A percentile compares a stretch with the other conserved stretches of the same genome.
These are phyloP conservation scores for Agrilus biguttatus DNA, from an alignment of 2,888 invertebrate species.

Conservation along the genomic window DNA sequence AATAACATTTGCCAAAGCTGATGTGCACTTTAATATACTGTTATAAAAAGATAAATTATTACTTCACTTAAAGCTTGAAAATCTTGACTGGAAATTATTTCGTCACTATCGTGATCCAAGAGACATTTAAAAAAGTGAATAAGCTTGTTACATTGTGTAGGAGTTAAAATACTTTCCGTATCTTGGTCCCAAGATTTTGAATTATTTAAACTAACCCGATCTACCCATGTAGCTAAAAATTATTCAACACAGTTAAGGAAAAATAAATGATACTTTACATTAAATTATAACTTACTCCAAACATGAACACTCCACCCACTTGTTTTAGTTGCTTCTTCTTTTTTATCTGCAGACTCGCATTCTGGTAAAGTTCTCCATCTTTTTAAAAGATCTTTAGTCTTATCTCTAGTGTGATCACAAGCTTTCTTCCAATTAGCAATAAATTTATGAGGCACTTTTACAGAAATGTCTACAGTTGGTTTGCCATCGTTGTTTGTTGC, in stretches of 20 bases:
- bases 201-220: constrained; percentile 53
- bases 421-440: constrained; percentile 62
- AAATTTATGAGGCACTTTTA: constrained; percentile 54
- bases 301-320: constrained; percentile 65
- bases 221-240: constrained; percentile 56
- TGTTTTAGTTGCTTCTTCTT: constrained; percentile 31
- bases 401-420: constrained; percentile 60
- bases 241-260: background rate
- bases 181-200: constrained; percentile 36
- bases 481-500: constrained; percentile 10
- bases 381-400: constrained; percentile 57
- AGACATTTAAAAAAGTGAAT: constrained; percentile 56
- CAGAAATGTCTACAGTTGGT: constrained; percentile 27
- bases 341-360: constrained; percentile 31
- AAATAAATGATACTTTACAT: background rate
- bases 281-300: constrained; percentile 54
- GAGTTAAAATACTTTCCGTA: constrained; percentile 41
- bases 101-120: constrained; percentile 57
- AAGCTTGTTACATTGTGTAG: constrained; percentile 53
- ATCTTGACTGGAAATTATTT: constrained; percentile 55
- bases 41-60: constrained; percentile 11
- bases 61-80: constrained; percentile 56
- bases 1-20: too few species aligned
- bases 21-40: background rate
- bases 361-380: constrained; percentile 55